phyloP scores from a whole-genome alignment of 2,888 invertebrate species.

The Agrotis segetum region DNA sequence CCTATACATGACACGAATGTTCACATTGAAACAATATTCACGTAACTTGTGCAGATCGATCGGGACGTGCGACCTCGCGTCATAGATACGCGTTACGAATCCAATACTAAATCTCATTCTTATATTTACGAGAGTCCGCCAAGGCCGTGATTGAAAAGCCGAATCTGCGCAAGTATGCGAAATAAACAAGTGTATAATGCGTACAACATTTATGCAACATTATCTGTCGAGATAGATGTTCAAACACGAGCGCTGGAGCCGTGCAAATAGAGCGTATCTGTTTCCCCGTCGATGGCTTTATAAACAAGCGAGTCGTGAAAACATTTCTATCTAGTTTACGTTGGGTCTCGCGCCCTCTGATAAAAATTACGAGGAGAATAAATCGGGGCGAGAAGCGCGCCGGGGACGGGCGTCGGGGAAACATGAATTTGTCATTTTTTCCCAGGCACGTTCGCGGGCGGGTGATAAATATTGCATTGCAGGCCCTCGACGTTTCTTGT shows the following conservation, averaged over 20 bases:
- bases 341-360: constrained; percentile 84
- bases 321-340: constrained; percentile 88
- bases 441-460: constrained; percentile 88
- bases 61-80: constrained; percentile 76
- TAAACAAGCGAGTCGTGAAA: constrained; percentile 89
- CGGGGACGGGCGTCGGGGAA: constrained; percentile 74
- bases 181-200: constrained; percentile 78
- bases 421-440: constrained; percentile 91
- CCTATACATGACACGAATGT: constrained; percentile 81
- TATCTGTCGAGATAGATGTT: constrained; percentile 86
- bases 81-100: constrained; percentile 77
- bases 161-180: constrained; percentile 75
- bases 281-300: constrained; percentile 88
- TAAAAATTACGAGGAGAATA: constrained; percentile 89
- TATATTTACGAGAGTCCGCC: constrained; percentile 69
- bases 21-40: constrained; percentile 86
- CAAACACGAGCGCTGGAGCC: constrained; percentile 80
- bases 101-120: constrained; percentile 71
- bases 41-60: constrained; percentile 80
- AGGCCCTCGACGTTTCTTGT: constrained; percentile 82
- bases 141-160: constrained; percentile 78
- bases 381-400: constrained; percentile 79
- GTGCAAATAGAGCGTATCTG: constrained; percentile 88
- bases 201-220: constrained; percentile 85
- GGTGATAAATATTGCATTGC: constrained; percentile 91